phyloP scores from a whole-genome alignment of 2,113 vertebrate species.

The Odocoileus virginianus region DNA sequence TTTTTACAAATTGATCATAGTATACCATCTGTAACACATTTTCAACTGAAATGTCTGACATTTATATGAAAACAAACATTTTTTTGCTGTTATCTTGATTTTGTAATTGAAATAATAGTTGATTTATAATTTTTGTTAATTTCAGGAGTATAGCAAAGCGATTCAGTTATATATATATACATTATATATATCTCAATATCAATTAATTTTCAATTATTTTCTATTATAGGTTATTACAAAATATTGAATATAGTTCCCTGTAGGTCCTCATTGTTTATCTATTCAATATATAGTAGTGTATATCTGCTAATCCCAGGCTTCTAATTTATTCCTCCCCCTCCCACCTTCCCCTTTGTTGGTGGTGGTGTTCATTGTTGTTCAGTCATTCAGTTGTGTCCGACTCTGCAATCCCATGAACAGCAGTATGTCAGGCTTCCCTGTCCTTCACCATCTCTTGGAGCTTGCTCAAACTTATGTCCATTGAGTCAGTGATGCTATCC shows the following conservation, averaged over 20 bases:
- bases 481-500: background rate
- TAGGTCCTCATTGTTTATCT: background rate
- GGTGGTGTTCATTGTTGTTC: background rate
- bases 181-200: background rate
- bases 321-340: background rate
- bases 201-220: background rate
- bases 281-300: no score
- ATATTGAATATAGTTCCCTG: background rate
- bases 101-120: background rate
- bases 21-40: background rate
- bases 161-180: background rate
- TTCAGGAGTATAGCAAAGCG: background rate
- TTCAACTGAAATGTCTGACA: background rate
- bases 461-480: background rate
- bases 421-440: background rate
- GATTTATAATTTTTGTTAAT: background rate
- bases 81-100: background rate
- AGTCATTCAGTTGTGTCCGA: background rate
- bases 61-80: constrained; percentile 19
- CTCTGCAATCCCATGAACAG: background rate
- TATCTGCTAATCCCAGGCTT: background rate
- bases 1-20: background rate
- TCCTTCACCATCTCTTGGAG: background rate
- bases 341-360: background rate
- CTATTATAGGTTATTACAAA: background rate